These are phyloP conservation scores for Hylyphantes graminicola DNA, from an alignment of 1,140 invertebrate species.

Conservation along the genomic window DNA sequence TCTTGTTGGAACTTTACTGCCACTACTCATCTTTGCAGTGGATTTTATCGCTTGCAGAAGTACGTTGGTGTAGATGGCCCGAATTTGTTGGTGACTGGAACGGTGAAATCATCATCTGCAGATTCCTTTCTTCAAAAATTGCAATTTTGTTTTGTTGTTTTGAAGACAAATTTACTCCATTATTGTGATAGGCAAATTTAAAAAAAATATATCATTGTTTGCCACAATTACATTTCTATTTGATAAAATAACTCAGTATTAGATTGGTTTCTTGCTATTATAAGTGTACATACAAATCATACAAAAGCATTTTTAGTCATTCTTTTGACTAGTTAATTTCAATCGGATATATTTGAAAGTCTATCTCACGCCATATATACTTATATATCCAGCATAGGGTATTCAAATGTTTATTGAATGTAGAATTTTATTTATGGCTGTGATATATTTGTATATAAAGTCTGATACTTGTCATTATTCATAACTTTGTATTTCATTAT, in stretches of 20 bases:
- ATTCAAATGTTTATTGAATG: constrained; percentile 10
- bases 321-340: too few relatives aligned
- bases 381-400: constrained; percentile 29
- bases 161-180: too few relatives aligned
- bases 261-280: too few relatives aligned
- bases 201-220: too few relatives aligned
- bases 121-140: background rate
- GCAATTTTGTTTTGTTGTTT: too few relatives aligned
- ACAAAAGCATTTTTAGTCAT: too few relatives aligned
- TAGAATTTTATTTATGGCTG: constrained; percentile 55
- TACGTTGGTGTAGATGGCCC: constrained; percentile 15
- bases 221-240: too few relatives aligned
- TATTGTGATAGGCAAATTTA: too few relatives aligned
- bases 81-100: constrained; percentile 34
- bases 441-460: constrained; percentile 54
- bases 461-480: constrained; percentile 41
- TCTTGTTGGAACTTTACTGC: constrained; percentile 40
- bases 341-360: background rate
- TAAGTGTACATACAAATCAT: too few relatives aligned
- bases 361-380: background rate
- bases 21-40: constrained; percentile 50
- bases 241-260: too few relatives aligned
- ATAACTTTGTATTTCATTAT: constrained; percentile 12
- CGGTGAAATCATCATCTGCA: constrained; percentile 58
- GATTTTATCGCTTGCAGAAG: constrained; percentile 28